Evolutionary conservation across 2,113 vertebrate species (phyloP).

Genomic region (Vanacampus margaritifer): DNA sequence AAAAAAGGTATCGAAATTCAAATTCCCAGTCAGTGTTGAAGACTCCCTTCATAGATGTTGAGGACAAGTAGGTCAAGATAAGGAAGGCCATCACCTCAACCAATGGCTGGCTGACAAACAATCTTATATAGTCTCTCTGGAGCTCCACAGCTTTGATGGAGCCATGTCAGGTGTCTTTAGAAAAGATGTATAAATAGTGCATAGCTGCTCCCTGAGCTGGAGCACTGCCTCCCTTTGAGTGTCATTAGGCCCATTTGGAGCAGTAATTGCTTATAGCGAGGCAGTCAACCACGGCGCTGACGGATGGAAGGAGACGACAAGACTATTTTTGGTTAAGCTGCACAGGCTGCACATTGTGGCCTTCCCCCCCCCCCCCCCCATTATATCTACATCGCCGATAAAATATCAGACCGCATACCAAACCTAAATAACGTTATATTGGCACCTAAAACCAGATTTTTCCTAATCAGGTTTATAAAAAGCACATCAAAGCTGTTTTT

Average conservation of each 20-base stretch:
- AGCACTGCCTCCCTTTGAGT: conserved; percentile 49
- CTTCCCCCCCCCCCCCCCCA: too few species aligned
- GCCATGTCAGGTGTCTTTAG: conserved; percentile 61
- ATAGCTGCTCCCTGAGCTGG: conserved; percentile 51
- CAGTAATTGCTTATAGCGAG: conserved; percentile 65
- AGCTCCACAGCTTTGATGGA: conserved; percentile 42
- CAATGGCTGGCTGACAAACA: conserved; percentile 28
- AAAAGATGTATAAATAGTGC: conserved; percentile 65
- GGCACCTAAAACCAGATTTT: background rate
- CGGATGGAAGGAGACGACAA: conserved; percentile 50
- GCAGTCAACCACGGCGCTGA: conserved; percentile 60
- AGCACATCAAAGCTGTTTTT: background rate
- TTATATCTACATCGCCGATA: conserved; percentile 27
- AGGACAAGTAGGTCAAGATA: conserved; percentile 36
- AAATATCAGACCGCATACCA: conserved; percentile 22
- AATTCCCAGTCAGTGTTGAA: background rate
- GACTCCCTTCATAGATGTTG: background rate
- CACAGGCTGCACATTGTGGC: conserved; percentile 3
- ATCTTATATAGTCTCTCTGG: conserved; percentile 24
- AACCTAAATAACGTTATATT: conserved; percentile 2
- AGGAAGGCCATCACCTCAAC: conserved; percentile 34
- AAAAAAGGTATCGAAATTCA: background rate
- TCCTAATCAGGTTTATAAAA: background rate
- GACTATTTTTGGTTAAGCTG: conserved; percentile 49
- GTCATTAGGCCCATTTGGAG: conserved; percentile 69